These are phyloP conservation scores for Cliona cf. orientalis DNA, from an alignment of 37 sponge, comb jelly and placozoan species.

Conservation along the genomic window DNA sequence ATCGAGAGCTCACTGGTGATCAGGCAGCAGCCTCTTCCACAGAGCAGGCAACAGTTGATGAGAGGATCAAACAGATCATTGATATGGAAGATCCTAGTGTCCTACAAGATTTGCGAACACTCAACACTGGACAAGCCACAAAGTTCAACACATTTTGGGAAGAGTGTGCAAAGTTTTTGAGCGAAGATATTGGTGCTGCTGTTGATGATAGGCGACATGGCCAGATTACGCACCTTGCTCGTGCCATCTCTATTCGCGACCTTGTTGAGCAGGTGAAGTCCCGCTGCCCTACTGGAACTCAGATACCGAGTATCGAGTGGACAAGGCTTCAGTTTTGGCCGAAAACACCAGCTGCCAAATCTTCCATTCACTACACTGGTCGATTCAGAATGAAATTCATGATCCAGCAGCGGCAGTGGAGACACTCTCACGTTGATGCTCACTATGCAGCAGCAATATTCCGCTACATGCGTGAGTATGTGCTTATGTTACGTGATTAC, in stretches of 20 bases:
- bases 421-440: conserved; percentile 44
- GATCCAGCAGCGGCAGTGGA: conserved; percentile 43
- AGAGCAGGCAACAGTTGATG: conserved; percentile 27
- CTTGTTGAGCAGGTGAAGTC: conserved; percentile 8
- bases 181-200: conserved; percentile 47
- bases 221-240: conserved; percentile 29
- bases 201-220: conserved; percentile 61
- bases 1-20: conserved; percentile 53
- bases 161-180: conserved; percentile 35
- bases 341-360: conserved; percentile 22
- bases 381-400: conserved; percentile 36
- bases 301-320: conserved; percentile 34
- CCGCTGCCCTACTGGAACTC: conserved; percentile 18
- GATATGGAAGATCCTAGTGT: conserved; percentile 4
- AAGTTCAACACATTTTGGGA: conserved; percentile 57
- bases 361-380: conserved; percentile 47
- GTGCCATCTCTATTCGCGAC: conserved; percentile 11
- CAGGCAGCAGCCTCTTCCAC: conserved; percentile 4
- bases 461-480: conserved; percentile 48
- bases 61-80: conserved; percentile 13
- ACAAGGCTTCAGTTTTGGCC: conserved; percentile 54
- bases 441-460: conserved; percentile 54
- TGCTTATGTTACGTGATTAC: conserved; percentile 9
- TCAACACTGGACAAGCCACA: conserved; percentile 5
- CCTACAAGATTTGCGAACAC: neutral